A percentile compares a stretch with the other conserved stretches of the same genome.
Conservation (phyloP, 2,797 vertebrate species). For the Cuculus canorus region DNA sequence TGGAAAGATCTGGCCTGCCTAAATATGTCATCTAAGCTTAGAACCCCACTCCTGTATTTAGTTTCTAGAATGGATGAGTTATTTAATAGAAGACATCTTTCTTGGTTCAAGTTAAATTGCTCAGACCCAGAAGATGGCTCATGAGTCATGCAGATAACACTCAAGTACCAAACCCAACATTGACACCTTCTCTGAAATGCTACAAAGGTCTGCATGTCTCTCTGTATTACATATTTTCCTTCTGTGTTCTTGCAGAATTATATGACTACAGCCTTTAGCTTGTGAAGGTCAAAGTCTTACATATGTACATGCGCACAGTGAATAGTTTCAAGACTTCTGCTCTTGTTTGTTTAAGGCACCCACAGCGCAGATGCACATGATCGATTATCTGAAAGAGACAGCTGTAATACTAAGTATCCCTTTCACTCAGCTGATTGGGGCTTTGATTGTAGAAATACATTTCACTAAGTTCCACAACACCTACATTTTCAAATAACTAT, state of each 20-base stretch:
- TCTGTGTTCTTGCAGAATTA: background rate
- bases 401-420: background rate
- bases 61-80: background rate
- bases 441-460: background rate
- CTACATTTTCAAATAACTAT: background rate
- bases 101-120: background rate
- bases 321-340: background rate
- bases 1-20: background rate
- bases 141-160: background rate
- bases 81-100: background rate
- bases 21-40: background rate
- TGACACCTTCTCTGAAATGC: background rate
- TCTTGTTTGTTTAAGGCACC: background rate
- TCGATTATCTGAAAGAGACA: background rate
- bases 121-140: background rate
- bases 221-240: background rate
- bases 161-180: background rate
- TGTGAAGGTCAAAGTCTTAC: background rate
- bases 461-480: background rate
- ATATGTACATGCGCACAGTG: background rate
- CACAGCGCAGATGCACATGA: background rate
- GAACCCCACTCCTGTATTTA: background rate
- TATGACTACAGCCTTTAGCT: background rate
- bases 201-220: background rate
- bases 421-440: background rate